phyloP scores from a whole-genome alignment of 1,140 invertebrate species.

The Philopotamus ludificatus region DNA sequence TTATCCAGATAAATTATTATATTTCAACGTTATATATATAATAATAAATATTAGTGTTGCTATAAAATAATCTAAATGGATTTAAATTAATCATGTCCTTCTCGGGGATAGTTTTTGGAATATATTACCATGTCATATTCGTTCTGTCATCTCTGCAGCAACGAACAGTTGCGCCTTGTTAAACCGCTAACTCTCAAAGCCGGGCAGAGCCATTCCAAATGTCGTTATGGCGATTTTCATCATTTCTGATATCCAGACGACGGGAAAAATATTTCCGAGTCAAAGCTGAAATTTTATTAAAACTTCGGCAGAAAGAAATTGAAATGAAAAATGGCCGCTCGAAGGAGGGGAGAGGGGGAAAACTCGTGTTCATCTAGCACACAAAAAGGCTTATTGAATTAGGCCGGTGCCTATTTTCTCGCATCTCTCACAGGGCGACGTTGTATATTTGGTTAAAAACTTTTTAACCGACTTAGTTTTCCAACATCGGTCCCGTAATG shows the following conservation, averaged over 20 bases:
- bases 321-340: conserved; percentile 15
- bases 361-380: not conserved
- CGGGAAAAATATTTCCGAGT: not conserved
- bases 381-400: conserved; percentile 23
- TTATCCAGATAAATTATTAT: no score
- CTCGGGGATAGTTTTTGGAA: no score
- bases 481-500: conserved; percentile 4
- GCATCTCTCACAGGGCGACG: not conserved
- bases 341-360: not conserved
- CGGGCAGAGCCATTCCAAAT: not conserved
- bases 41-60: no score
- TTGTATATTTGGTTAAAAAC: conserved; percentile 17
- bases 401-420: conserved; percentile 16
- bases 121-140: no score
- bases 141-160: no score
- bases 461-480: not conserved
- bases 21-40: no score
- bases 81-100: no score
- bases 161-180: not conserved
- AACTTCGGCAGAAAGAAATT: conserved; percentile 2
- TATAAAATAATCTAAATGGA: no score
- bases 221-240: not conserved
- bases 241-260: not conserved
- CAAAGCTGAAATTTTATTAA: conserved; percentile 20
- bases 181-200: not conserved